Conservation (phyloP, 2,113 vertebrate species). For the Leucosticte australis region DNA sequence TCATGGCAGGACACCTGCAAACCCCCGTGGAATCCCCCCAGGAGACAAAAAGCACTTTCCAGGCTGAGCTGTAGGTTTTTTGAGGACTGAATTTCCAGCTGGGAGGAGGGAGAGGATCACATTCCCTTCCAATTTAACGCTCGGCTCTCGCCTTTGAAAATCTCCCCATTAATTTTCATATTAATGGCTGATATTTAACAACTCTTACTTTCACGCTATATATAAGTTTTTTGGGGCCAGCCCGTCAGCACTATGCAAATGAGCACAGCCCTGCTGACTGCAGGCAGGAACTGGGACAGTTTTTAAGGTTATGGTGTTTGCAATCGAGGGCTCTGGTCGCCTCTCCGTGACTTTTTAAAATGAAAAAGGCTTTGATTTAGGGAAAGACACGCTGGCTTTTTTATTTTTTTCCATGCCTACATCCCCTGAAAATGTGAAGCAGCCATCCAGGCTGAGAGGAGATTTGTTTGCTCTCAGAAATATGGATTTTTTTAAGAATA, state of each 20-base stretch:
- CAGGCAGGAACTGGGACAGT: conserved; percentile 34
- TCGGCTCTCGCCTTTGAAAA: neutral
- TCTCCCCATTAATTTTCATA: conserved; percentile 18
- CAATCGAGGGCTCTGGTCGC: neutral
- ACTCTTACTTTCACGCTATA: neutral
- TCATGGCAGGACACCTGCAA: neutral
- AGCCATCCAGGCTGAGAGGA: neutral
- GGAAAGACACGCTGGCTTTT: neutral
- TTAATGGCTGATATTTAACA: conserved; percentile 11
- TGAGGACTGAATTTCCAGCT: neutral
- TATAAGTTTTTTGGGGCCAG: conserved; percentile 19
- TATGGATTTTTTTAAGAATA: neutral
- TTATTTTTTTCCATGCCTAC: neutral
- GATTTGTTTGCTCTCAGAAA: neutral
- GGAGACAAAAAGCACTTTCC: neutral
- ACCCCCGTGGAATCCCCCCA: neutral
- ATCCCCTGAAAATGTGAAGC: neutral
- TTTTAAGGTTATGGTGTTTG: conserved; percentile 34
- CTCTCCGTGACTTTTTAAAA: neutral
- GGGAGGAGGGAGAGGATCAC: neutral
- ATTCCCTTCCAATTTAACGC: neutral
- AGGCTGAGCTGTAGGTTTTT: neutral
- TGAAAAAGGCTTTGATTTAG: conserved; percentile 11
- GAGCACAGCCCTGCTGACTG: conserved; percentile 29
- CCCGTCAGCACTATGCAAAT: conserved; percentile 48